Conservation (phyloP, 2,113 vertebrate species). For the Rhinopomastus cyanomelas region DNA sequence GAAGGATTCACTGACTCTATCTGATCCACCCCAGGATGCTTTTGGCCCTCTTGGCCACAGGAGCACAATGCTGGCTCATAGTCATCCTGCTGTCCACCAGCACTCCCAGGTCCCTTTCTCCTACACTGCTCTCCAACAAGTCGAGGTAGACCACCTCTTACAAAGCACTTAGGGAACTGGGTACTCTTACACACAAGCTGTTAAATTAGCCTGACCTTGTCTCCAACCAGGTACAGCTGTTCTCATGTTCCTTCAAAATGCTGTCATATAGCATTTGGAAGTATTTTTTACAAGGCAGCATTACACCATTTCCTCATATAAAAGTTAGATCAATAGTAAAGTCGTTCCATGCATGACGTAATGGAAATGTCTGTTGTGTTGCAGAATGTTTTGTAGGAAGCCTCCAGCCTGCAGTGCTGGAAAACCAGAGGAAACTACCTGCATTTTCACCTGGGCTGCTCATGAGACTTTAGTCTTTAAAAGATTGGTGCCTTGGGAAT, state of each 20-base stretch:
- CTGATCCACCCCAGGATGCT: too few relatives aligned
- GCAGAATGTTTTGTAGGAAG: background rate
- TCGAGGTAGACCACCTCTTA: constrained; percentile 45
- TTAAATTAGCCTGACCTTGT: constrained; percentile 54
- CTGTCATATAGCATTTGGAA: constrained; percentile 55
- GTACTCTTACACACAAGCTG: constrained; percentile 32
- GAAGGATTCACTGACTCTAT: background rate
- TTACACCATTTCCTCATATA: constrained; percentile 49
- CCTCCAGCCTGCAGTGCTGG: background rate
- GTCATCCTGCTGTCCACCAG: too few relatives aligned
- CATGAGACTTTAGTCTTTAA: background rate
- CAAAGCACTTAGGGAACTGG: constrained; percentile 21
- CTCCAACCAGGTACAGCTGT: constrained; percentile 56
- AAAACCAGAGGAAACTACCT: background rate
- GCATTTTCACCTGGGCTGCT: background rate
- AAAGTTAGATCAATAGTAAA: constrained; percentile 59
- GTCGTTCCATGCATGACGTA: constrained; percentile 11
- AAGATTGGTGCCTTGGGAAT: background rate
- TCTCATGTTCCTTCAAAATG: constrained; percentile 44
- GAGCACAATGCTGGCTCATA: too few relatives aligned
- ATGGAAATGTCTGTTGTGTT: constrained; percentile 12
- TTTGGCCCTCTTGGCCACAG: too few relatives aligned
- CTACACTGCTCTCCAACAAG: too few relatives aligned
- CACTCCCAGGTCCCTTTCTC: too few relatives aligned
- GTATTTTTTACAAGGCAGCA: constrained; percentile 45